Percentiles rank a stretch among this genome's conserved stretches.
phyloP scores from a whole-genome alignment of 2,888 invertebrate genomes.

The Parnassius smintheus region DNA sequence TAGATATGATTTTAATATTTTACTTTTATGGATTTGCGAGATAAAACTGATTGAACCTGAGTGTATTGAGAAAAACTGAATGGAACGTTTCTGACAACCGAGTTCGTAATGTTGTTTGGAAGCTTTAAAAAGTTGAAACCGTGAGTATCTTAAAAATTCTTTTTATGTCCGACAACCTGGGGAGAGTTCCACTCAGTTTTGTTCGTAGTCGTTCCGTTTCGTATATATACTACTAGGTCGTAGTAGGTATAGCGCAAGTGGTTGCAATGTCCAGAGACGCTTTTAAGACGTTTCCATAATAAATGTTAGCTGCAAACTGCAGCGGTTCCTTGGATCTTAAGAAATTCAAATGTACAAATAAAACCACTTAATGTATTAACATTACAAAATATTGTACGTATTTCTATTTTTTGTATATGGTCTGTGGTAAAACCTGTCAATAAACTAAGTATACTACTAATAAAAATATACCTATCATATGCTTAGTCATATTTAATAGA shows the following conservation, averaged over 20 bases:
- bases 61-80: neutral
- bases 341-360: conserved; percentile 28
- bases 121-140: conserved; percentile 45
- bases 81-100: conserved; percentile 1
- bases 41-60: too few relatives aligned
- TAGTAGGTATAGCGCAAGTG: conserved; percentile 67
- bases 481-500: too few relatives aligned
- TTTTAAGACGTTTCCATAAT: conserved; percentile 68
- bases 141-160: conserved; percentile 67
- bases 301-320: conserved; percentile 47
- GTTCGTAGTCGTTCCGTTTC: conserved; percentile 52
- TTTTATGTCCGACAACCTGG: conserved; percentile 70
- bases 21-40: too few relatives aligned
- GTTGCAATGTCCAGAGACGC: conserved; percentile 64
- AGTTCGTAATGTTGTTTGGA: conserved; percentile 54
- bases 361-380: conserved; percentile 16
- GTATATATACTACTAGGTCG: conserved; percentile 41
- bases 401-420: neutral
- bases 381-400: neutral
- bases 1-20: too few relatives aligned
- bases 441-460: too few relatives aligned
- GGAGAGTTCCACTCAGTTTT: conserved; percentile 75
- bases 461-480: too few relatives aligned
- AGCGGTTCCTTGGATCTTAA: conserved; percentile 33
- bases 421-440: neutral